A percentile compares a stretch with the other conserved stretches of the same genome.
phyloP scores from a whole-genome alignment of 1,140 invertebrate species.

The Hermetia illucens region DNA sequence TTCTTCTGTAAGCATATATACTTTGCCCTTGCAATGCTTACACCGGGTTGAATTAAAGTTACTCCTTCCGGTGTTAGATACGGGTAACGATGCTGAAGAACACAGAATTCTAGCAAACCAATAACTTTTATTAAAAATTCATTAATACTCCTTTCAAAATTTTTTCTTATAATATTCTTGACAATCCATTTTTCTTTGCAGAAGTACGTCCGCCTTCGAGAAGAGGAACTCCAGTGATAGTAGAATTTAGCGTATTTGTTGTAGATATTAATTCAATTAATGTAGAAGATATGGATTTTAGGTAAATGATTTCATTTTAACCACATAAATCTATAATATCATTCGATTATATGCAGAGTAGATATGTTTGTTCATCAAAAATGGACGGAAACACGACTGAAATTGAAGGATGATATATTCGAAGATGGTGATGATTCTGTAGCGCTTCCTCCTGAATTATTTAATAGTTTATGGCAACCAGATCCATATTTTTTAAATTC shows the following conservation, averaged over 20 bases:
- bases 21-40: neutral
- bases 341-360: constrained; percentile 38
- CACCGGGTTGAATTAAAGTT: neutral
- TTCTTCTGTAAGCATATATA: neutral
- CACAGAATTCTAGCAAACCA: constrained; percentile 22
- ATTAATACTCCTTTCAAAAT: constrained; percentile 6
- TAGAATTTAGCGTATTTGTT: constrained; percentile 64
- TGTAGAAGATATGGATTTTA: constrained; percentile 75
- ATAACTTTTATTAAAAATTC: constrained; percentile 17
- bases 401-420: constrained; percentile 56
- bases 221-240: constrained; percentile 48
- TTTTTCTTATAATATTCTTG: neutral
- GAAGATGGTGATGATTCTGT: constrained; percentile 64
- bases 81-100: constrained; percentile 11
- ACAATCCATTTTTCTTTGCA: constrained; percentile 23
- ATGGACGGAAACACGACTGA: constrained; percentile 61
- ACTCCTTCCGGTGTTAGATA: constrained; percentile 3
- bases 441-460: constrained; percentile 61
- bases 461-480: constrained; percentile 72
- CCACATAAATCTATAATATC: neutral
- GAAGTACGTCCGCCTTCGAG: constrained; percentile 56
- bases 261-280: constrained; percentile 76
- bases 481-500: constrained; percentile 77
- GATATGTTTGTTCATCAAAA: constrained; percentile 72
- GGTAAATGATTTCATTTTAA: constrained; percentile 33